Conservation (phyloP, 2,888 invertebrate species). For the Gisinianus flammeolus region DNA sequence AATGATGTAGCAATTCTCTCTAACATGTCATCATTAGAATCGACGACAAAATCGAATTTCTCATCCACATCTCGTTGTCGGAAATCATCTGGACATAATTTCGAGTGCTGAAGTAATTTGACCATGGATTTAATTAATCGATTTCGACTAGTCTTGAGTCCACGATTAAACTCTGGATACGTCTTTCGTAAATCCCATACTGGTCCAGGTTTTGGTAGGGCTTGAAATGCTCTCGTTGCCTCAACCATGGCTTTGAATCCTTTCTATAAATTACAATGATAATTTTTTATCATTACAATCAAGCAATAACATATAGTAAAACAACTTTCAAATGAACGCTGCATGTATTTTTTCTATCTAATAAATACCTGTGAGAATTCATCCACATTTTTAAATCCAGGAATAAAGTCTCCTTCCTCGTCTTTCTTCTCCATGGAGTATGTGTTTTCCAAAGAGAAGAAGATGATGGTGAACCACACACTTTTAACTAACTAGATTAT, state of each 20-base stretch:
- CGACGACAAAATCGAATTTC: slow-evolving; percentile 77
- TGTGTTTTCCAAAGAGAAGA: no score
- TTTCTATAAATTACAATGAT: slow-evolving; percentile 65
- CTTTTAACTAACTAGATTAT: no score
- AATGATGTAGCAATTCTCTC: slow-evolving; percentile 72
- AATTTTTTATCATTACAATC: neutral
- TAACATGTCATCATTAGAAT: slow-evolving; percentile 81
- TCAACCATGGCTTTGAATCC: slow-evolving; percentile 72
- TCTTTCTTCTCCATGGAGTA: neutral
- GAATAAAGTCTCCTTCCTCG: slow-evolving; percentile 8
- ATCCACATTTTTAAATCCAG: slow-evolving; percentile 21
- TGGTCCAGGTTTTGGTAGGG: slow-evolving; percentile 70
- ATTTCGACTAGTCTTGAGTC: slow-evolving; percentile 70
- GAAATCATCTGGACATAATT: slow-evolving; percentile 67
- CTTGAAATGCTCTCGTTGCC: slow-evolving; percentile 74
- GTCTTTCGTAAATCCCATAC: slow-evolving; percentile 78
- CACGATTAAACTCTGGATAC: slow-evolving; percentile 74
- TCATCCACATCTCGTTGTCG: slow-evolving; percentile 68
- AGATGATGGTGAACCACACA: no score
- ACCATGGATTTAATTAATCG: slow-evolving; percentile 70
- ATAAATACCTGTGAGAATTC: slow-evolving; percentile 35
- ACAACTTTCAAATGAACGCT: neutral
- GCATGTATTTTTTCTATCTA: neutral
- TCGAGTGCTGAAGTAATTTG: slow-evolving; percentile 66
- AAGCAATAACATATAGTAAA: neutral